Base-by-base conservation (phyloP, 2,888 invertebrate species). In the Resseliella maxima region DNA sequence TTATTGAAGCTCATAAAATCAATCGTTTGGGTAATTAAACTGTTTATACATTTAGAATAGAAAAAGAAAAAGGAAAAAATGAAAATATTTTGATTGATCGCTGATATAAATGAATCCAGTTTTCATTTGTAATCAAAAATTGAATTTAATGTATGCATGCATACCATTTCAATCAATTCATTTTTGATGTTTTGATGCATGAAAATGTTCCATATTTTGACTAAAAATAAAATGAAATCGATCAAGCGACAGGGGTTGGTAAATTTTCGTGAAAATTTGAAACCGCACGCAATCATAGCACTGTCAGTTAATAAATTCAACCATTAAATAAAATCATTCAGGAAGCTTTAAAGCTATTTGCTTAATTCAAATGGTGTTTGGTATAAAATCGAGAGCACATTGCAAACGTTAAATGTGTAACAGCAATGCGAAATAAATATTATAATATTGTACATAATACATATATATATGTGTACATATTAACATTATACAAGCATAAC, bases 81-180 rank as follows among this genome's bases (percentile, higher is more conserved):
- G 59, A 3, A 1, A n/a, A 24, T 5, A 24, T 50, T 72, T 72
- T 72, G 72, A 72, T 72, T 31, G 31, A 31, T 2, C 2, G 31
- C 35, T 35, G 72, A 12, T 12, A 12, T 31, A 72, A 72, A 72
- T 72, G 10, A 72, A 72, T 72, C n/a, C 72, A 72, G 31, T 72
- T 72, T 72, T 72, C 72, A 72, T 72, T 72, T 72, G 8, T 72
- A 35, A 72, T 72, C 35, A 35, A 72, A 31, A 72, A 1, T n/a
- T n/a, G 24, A 59, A 59, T 59, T 41, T 59, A 31, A 72, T 72
- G 31, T 31, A 31, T 35, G 24, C 59, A 59, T 18, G 15, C 2
- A 31, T n/a, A 72, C 31, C 31, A 72, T 31, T 15, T 6, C 12
- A 1, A 5, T 31, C 31, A 2, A 72, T 72, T 2, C 6, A 31